Evolutionary conservation across 2,888 invertebrate species (phyloP), one percentile per base, ranked within the genome.

Genomic region (Diaphora mendica): DNA sequence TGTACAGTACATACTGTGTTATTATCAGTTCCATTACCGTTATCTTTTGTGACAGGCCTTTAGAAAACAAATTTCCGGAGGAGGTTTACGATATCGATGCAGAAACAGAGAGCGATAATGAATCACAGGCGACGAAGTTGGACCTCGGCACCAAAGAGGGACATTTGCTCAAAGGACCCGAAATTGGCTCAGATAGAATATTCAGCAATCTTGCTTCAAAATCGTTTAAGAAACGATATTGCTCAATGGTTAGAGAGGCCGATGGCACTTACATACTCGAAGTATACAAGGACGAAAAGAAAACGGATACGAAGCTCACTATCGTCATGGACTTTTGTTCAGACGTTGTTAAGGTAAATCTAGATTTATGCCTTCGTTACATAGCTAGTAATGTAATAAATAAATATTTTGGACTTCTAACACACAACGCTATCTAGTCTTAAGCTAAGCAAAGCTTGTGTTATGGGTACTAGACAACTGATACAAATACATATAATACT

Each of bases 271-370:
- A 98, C 87, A 98, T 98, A 87, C 96, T 99, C 71, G 99, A 99
- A 93, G 96, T 99, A 84, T 98, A 98, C 91, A 99, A 99, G 94
- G 99, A 99, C 93, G 99, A 99, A 78, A 98, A 98, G 90, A 98
- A 98, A 93, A 97, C 97, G 42, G 99, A 99, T 87, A 98, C 98
- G 0, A 99, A 99, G 94, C 97, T 98, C 82, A 98, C 98, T 55
- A 98, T 99, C 90, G 98, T 98, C 81, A 98, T 99, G 97, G 99
- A 99, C 91, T 98, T 98, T 94, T 99, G 99, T 89, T 97, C 97
- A 3, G 98, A 98, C 91, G 98, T 99, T 85, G 97, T 98, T 75
- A 97, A 97, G 96, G 98, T 98, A 93, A 91, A 93, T 5, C 20
- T 17, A 33, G 30, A 9, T 68, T 51, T 35, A 30, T 26, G 17